Conservation (phyloP, 2,797 vertebrate species). For the Champsocephalus esox region DNA sequence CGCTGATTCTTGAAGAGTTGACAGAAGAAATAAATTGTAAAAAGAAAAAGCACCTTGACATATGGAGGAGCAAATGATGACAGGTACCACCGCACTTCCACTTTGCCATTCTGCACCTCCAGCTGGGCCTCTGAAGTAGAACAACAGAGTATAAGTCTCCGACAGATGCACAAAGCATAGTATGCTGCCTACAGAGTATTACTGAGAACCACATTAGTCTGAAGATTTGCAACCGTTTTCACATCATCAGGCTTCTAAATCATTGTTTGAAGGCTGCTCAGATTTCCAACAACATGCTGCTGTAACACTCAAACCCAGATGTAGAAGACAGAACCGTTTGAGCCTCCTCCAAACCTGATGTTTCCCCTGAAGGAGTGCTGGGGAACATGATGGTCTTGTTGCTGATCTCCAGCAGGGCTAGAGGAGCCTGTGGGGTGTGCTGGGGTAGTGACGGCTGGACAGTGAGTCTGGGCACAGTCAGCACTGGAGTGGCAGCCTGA, state of each 20-base stretch:
- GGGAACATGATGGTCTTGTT: constrained; percentile 89
- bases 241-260: background rate
- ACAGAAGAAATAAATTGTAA: constrained; percentile 9
- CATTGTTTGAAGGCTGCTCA: background rate
- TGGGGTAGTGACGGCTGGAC: constrained; percentile 54
- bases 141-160: constrained; percentile 24
- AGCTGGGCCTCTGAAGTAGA: constrained; percentile 86
- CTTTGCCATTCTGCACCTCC: constrained; percentile 90
- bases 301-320: background rate
- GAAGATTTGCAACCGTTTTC: background rate
- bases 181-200: background rate
- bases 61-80: constrained; percentile 95
- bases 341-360: constrained; percentile 85
- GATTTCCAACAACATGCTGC: background rate
- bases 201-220: constrained; percentile 19
- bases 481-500: constrained; percentile 79
- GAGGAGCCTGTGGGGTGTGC: constrained; percentile 40
- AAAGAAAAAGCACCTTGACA: constrained; percentile 87
- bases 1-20: background rate
- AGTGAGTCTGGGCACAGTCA: constrained; percentile 73
- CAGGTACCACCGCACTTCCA: constrained; percentile 91
- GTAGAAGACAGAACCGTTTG: background rate
- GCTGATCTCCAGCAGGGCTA: constrained; percentile 85
- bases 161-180: constrained; percentile 20
- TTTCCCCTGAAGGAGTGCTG: constrained; percentile 84